Percentiles rank a stretch among this genome's conserved stretches.
Conservation (phyloP, 1,140 invertebrate genomes). For the Notospermus geniculatus region DNA sequence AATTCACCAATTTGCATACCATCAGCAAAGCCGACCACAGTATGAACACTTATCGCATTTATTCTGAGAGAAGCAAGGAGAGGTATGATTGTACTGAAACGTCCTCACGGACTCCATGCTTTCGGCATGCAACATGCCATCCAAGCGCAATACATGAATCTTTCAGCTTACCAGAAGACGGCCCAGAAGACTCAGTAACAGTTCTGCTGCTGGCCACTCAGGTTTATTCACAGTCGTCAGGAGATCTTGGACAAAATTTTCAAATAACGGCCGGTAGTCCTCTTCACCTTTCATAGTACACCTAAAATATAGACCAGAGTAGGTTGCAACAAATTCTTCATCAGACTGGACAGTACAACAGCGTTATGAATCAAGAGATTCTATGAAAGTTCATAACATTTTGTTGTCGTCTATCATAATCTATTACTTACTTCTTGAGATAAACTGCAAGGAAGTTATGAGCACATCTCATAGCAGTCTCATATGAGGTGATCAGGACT, state of each 20-base stretch:
- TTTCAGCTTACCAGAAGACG: constrained; percentile 76
- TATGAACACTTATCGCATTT: not conserved
- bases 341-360: not conserved
- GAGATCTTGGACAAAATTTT: constrained; percentile 98
- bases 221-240: constrained; percentile 97
- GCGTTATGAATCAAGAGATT: too few relatives aligned
- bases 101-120: not conserved
- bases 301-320: constrained; percentile 28
- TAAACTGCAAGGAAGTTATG: constrained; percentile 94
- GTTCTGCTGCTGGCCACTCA: constrained; percentile 97
- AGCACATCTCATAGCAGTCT: constrained; percentile 87
- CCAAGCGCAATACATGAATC: too few relatives aligned
- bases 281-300: constrained; percentile 87
- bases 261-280: constrained; percentile 95
- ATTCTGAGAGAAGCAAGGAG: too few relatives aligned
- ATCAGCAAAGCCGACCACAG: not conserved
- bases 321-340: not conserved
- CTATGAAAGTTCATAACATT: too few relatives aligned
- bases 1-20: constrained; percentile 42
- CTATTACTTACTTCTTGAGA: constrained; percentile 73
- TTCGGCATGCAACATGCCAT: too few relatives aligned
- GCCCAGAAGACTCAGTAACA: constrained; percentile 89
- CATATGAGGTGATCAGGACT: constrained; percentile 84
- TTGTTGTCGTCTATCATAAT: too few relatives aligned
- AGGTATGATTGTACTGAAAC: too few relatives aligned